These are phyloP conservation scores for Camelus dromedarius DNA, from an alignment of 2,113 vertebrate species.

Conservation along the genomic window DNA sequence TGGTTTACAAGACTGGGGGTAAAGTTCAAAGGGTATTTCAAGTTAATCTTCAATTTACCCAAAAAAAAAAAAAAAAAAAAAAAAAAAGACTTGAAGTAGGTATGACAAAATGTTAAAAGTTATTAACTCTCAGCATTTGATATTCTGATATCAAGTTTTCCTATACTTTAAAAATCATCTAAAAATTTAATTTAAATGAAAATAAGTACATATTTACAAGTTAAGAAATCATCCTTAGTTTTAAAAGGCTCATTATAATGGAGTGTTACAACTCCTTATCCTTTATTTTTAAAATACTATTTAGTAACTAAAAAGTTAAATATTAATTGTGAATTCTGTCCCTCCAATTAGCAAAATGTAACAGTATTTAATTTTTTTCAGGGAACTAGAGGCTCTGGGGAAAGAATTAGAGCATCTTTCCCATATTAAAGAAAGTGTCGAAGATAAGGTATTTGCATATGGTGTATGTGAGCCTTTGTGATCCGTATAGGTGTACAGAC, in stretches of 20 bases:
- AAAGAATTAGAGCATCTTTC: constrained; percentile 98
- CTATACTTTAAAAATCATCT: constrained; percentile 40
- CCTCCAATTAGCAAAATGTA: constrained; percentile 21
- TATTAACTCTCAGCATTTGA: background rate
- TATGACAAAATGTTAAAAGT: constrained; percentile 17
- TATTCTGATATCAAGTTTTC: background rate
- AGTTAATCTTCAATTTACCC: background rate
- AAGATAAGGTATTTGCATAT: constrained; percentile 93
- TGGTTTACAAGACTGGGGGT: background rate
- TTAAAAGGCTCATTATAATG: background rate
- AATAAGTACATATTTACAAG: constrained; percentile 28
- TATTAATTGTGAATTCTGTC: constrained; percentile 46
- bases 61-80: background rate
- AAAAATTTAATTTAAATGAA: constrained; percentile 51
- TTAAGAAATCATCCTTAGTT: constrained; percentile 5
- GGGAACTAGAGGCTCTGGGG: constrained; percentile 96
- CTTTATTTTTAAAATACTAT: background rate
- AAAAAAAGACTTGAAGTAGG: background rate
- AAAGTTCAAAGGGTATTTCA: background rate
- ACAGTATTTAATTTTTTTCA: constrained; percentile 73
- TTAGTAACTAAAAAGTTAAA: constrained; percentile 35
- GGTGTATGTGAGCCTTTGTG: background rate
- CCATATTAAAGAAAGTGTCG: constrained; percentile 97
- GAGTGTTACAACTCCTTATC: background rate
- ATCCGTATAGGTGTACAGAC: background rate